A percentile compares a stretch with the other conserved stretches of the same genome.
Conservation (phyloP, 2,888 invertebrate genomes). For the Pollenia labialis region DNA sequence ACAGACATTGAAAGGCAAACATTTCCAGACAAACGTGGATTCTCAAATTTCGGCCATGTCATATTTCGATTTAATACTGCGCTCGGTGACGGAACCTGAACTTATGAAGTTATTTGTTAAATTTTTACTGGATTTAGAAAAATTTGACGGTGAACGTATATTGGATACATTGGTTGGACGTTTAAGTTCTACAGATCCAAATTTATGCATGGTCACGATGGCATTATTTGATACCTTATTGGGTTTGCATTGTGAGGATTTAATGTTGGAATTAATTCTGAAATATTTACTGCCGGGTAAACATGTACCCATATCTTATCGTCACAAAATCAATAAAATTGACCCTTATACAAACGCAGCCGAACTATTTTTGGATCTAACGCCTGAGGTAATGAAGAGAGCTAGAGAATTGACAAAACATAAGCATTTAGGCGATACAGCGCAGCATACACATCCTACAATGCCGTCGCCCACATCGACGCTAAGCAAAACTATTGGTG, state of each 20-base stretch:
- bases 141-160: slow-evolving; percentile 93
- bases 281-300: slow-evolving; percentile 93
- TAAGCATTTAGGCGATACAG: slow-evolving; percentile 78
- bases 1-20: slow-evolving; percentile 85
- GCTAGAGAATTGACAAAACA: slow-evolving; percentile 81
- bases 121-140: slow-evolving; percentile 92
- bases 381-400: slow-evolving; percentile 86
- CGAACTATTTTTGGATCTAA: slow-evolving; percentile 89
- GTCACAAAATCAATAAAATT: slow-evolving; percentile 88
- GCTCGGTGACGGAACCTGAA: slow-evolving; percentile 93
- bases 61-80: slow-evolving; percentile 95
- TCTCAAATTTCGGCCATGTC: slow-evolving; percentile 97
- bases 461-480: slow-evolving; percentile 79
- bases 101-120: slow-evolving; percentile 92
- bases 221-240: slow-evolving; percentile 95
- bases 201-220: slow-evolving; percentile 95
- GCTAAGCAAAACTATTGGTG: slow-evolving; percentile 84
- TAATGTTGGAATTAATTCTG: slow-evolving; percentile 95
- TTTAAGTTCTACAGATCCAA: slow-evolving; percentile 89
- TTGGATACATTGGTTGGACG: slow-evolving; percentile 92
- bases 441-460: slow-evolving; percentile 73
- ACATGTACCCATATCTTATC: slow-evolving; percentile 90
- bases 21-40: slow-evolving; percentile 92
- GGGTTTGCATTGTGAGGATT: slow-evolving; percentile 97
- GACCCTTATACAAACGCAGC: slow-evolving; percentile 90